A percentile compares a stretch with the other conserved stretches of the same genome.
Evolutionary conservation across 35 echinoderm and acorn worm species (phyloP).

Genomic region (Apostichopus japonicus): DNA sequence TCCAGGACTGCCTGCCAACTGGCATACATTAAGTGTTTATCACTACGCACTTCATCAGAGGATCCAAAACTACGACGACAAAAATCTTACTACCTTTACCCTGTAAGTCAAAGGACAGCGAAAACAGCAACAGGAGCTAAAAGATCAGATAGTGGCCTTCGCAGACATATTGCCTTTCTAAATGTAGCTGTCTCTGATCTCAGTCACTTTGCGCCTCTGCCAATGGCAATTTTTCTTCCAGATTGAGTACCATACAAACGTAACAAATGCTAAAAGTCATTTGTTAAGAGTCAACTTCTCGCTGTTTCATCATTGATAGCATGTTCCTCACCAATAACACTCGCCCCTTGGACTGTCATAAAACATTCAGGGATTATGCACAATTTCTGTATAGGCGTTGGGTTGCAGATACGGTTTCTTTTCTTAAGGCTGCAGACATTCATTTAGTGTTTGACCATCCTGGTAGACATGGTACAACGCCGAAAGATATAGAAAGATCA

Average conservation of each 20-base stretch:
- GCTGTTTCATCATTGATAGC: slow-evolving; percentile 23
- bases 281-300: neutral
- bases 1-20: too few relatives aligned
- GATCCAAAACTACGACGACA: neutral
- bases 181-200: slow-evolving; percentile 38
- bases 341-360: slow-evolving; percentile 32
- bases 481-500: slow-evolving; percentile 30
- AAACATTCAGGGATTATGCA: slow-evolving; percentile 24
- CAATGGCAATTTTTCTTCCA: slow-evolving; percentile 50
- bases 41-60: neutral
- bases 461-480: slow-evolving; percentile 28
- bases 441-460: slow-evolving; percentile 49
- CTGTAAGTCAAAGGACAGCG: neutral
- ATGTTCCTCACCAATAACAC: slow-evolving; percentile 51
- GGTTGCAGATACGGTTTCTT: slow-evolving; percentile 25
- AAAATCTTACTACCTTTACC: neutral
- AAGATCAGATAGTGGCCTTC: slow-evolving; percentile 40
- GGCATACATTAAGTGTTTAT: slow-evolving; percentile 49
- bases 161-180: slow-evolving; percentile 49
- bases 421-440: slow-evolving; percentile 10
- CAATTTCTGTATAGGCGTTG: slow-evolving; percentile 8
- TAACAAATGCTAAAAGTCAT: slow-evolving; percentile 1
- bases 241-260: slow-evolving; percentile 51
- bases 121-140: slow-evolving; percentile 22
- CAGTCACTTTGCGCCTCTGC: slow-evolving; percentile 33